phyloP scores from a whole-genome alignment of 2,797 vertebrate genomes.

The Diglossa cyanea region DNA sequence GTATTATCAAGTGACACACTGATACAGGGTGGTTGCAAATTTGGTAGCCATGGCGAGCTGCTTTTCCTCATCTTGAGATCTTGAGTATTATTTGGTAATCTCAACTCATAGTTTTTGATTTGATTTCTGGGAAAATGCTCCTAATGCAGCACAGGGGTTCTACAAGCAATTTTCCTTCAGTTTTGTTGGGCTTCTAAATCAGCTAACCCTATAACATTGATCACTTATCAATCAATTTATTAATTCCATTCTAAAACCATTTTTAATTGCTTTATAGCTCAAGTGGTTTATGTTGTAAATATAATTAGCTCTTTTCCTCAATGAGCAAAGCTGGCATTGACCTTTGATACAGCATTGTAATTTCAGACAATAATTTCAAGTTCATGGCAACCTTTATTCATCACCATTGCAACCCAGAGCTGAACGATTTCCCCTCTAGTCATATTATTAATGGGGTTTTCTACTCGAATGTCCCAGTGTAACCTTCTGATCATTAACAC shows the following conservation, averaged over 20 bases:
- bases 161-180: background rate
- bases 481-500: constrained; percentile 53
- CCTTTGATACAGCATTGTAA: constrained; percentile 13
- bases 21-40: background rate
- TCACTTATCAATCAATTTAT: background rate
- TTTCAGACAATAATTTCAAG: constrained; percentile 40
- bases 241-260: background rate
- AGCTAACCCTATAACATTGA: background rate
- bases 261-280: background rate
- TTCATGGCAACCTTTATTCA: constrained; percentile 40
- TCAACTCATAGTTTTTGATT: background rate
- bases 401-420: constrained; percentile 28
- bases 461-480: constrained; percentile 19
- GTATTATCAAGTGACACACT: background rate
- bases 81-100: background rate
- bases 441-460: constrained; percentile 41
- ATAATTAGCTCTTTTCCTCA: constrained; percentile 50
- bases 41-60: background rate
- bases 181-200: background rate
- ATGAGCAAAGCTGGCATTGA: constrained; percentile 30
- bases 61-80: background rate
- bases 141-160: background rate
- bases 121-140: background rate
- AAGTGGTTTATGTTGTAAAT: constrained; percentile 33
- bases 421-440: constrained; percentile 17